A percentile compares a stretch with the other conserved stretches of the same genome.
phyloP scores from a whole-genome alignment of 2,797 vertebrate genomes.

The Scleropages formosus region DNA sequence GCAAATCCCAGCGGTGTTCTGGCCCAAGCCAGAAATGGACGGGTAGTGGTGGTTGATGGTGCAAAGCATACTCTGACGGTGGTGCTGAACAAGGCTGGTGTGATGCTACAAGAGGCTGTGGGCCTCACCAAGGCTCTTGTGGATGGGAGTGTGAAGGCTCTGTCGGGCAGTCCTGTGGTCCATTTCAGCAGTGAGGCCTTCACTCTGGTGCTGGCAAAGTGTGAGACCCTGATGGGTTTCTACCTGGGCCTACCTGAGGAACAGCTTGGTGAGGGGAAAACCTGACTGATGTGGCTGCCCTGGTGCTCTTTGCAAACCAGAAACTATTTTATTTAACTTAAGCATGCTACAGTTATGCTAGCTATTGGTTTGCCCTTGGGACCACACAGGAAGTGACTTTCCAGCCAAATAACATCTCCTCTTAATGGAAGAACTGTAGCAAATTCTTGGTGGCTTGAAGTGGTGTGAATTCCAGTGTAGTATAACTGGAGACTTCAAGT shows the following conservation, averaged over 20 bases:
- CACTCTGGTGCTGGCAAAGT: slow-evolving; percentile 68
- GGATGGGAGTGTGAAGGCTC: slow-evolving; percentile 60
- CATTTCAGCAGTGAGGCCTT: slow-evolving; percentile 66
- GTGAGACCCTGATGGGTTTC: slow-evolving; percentile 72
- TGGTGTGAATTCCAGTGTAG: no score
- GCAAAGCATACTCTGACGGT: slow-evolving; percentile 68
- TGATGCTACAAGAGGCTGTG: slow-evolving; percentile 61
- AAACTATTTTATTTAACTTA: no score
- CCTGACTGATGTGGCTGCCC: no score
- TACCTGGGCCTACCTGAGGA: slow-evolving; percentile 73
- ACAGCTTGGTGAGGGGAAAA: slow-evolving; percentile 66
- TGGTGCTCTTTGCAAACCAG: no score
- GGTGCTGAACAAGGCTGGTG: slow-evolving; percentile 66
- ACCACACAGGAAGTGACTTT: no score
- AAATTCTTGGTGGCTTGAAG: no score
- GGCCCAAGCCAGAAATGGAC: slow-evolving; percentile 66
- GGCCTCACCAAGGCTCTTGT: slow-evolving; percentile 66
- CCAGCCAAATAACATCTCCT: no score
- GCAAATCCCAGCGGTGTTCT: slow-evolving; percentile 71
- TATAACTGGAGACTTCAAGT: no score
- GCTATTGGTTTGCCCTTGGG: no score
- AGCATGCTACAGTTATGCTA: no score
- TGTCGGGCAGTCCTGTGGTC: slow-evolving; percentile 58
- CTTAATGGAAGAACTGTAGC: no score
- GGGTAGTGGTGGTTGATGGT: slow-evolving; percentile 62